Percentiles rank a stretch among this genome's conserved stretches.
Conservation (phyloP, 1,140 invertebrate species). For the Dendrolimus kikuchii region DNA sequence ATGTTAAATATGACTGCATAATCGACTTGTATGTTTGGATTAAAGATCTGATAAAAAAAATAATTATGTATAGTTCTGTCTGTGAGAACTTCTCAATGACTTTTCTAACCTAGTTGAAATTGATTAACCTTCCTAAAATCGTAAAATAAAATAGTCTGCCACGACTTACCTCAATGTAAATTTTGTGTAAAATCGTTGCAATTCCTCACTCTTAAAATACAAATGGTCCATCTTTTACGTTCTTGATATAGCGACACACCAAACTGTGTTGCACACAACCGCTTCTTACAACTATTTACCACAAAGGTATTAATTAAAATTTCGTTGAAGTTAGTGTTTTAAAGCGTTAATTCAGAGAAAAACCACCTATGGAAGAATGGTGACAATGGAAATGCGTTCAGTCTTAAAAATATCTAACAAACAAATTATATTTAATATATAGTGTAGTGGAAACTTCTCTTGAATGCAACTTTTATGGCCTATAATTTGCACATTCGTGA, state of each 20-base stretch:
- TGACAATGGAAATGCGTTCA: constrained; percentile 29
- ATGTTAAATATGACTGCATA: no score
- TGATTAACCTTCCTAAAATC: no score
- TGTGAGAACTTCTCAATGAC: no score
- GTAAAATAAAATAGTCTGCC: constrained; percentile 1
- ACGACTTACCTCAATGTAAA: constrained; percentile 5
- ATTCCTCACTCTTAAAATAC: constrained; percentile 34
- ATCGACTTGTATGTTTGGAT: no score
- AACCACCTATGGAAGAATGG: constrained; percentile 28
- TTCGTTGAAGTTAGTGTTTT: constrained; percentile 4
- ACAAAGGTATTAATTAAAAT: constrained; percentile 6
- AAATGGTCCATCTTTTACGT: constrained; percentile 67
- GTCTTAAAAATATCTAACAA: constrained; percentile 28
- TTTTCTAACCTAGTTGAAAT: no score
- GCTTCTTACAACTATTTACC: constrained; percentile 27
- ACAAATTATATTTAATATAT: not conserved
- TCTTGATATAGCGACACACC: constrained; percentile 54
- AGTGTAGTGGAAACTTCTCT: not conserved
- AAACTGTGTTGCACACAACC: constrained; percentile 45
- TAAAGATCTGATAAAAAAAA: no score
- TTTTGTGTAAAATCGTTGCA: constrained; percentile 20
- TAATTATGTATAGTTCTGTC: no score
- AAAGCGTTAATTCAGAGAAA: not conserved
- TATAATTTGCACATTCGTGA: no score
- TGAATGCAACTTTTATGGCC: no score